phyloP scores from a whole-genome alignment of 2,113 vertebrate genomes.

The Pionites leucogaster region DNA sequence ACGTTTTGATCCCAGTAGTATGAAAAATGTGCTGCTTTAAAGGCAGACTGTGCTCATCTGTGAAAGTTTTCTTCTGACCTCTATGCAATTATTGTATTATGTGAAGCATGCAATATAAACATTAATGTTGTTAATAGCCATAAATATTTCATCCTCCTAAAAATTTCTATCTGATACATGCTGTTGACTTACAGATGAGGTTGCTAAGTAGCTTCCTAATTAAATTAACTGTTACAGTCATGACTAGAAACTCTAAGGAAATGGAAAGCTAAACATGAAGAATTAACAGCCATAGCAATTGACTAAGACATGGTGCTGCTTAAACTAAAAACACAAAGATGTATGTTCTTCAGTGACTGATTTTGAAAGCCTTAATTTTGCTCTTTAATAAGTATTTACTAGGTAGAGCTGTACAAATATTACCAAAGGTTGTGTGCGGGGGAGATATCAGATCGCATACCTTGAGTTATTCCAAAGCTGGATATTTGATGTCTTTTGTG shows the following conservation, averaged over 20 bases:
- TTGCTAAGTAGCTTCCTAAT: not conserved
- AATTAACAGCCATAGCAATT: not conserved
- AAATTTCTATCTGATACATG: not conserved
- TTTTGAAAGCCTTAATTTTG: not conserved
- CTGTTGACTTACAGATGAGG: slow-evolving; percentile 22
- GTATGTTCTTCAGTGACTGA: not conserved
- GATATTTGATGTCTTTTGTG: not conserved
- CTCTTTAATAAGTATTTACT: not conserved
- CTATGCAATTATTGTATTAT: not conserved
- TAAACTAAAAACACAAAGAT: not conserved
- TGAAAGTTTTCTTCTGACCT: not conserved
- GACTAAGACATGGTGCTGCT: not conserved
- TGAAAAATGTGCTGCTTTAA: not conserved
- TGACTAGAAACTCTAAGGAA: not conserved
- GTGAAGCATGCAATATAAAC: not conserved
- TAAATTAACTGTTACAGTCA: slow-evolving; percentile 10
- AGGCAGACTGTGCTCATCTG: not conserved
- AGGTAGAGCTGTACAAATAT: not conserved
- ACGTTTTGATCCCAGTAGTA: not conserved
- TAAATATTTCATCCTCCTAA: slow-evolving; percentile 16
- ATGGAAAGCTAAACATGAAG: not conserved
- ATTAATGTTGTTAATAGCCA: not conserved
- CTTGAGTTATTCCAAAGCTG: not conserved
- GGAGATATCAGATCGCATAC: not conserved
- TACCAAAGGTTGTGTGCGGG: not conserved